Base-by-base conservation (phyloP, 2,113 vertebrate genomes). In the Callospermophilus lateralis region DNA sequence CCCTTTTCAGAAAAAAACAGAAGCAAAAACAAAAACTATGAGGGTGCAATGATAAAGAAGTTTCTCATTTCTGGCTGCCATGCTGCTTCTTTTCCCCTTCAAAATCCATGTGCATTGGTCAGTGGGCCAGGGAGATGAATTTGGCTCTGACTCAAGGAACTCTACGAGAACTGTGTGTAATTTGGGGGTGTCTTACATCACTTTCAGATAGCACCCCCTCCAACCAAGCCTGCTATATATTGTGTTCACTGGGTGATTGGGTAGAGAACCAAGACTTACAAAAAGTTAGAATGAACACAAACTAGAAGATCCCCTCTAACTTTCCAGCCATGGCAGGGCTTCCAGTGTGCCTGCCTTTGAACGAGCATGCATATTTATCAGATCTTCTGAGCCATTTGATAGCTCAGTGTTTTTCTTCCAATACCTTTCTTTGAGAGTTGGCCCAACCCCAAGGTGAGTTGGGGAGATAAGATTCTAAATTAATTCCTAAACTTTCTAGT, bases 371-470 rank as follows among this genome's bases (percentile, higher is more conserved):
- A 0, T 45, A 45, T 94, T 95, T 96, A 96, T 95, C 93, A 84
- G 95, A 42, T 96, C 74, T 83, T 96, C 78, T 92, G 79, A 97
- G 90, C 96, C 97, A 99, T 98, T 97, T 94, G 97, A 97, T 98
- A 95, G 86, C 90, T 98, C 61, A 19, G 68, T 97, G 77, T 79
- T 97, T 96, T 89, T 89, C 83, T 84, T 55, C 63, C 32, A 93
- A 42, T 92, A 85, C 58, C 77, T 8, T 89, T 96, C 89, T 89
- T 74, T 89, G 84, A 96, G 96, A 93, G 84, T 87, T 96, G 76
- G 88, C 95, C 48, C 20, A 84, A 83, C 8, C 86, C 92, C 95
- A 97, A 95, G 65, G 68, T 42, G 48, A 51, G 80, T 89, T 0
- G 68, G 87, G 48, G 92, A 97, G 93, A 96, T 93, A 93, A 95